phyloP scores from a whole-genome alignment of 2,797 vertebrate genomes.

The Scleropages formosus region DNA sequence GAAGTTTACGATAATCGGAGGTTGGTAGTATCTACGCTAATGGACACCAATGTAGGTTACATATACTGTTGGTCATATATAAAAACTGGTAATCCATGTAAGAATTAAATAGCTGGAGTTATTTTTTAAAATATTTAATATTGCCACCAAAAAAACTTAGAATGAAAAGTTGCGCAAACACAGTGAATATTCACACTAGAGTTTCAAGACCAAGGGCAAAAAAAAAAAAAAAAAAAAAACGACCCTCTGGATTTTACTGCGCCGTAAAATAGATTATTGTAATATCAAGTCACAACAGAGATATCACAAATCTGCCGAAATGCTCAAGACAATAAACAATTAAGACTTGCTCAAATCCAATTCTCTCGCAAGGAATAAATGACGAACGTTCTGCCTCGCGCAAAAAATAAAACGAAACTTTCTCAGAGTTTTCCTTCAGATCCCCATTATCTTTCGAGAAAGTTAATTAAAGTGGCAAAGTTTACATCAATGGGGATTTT shows the following conservation, averaged over 20 bases:
- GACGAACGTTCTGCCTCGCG: conserved; percentile 52
- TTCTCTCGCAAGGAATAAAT: conserved; percentile 63
- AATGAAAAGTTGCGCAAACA: background rate
- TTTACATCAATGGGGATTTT: conserved; percentile 75
- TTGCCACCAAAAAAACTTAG: background rate
- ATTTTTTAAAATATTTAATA: background rate
- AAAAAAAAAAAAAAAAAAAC: too few relatives aligned
- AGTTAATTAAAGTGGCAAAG: conserved; percentile 79
- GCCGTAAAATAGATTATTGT: conserved; percentile 60
- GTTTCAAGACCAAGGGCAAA: conserved; percentile 16
- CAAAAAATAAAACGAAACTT: conserved; percentile 60
- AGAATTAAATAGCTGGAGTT: too few relatives aligned
- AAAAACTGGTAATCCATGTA: too few relatives aligned
- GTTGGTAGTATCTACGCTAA: too few relatives aligned
- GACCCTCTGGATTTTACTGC: conserved; percentile 61
- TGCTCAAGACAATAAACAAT: conserved; percentile 77
- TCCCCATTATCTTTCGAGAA: conserved; percentile 68
- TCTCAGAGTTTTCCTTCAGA: conserved; percentile 55
- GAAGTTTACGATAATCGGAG: too few relatives aligned
- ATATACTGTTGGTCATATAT: too few relatives aligned
- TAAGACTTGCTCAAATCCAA: conserved; percentile 66
- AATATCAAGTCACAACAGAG: conserved; percentile 67
- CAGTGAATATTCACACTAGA: background rate
- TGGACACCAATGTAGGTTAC: background rate
- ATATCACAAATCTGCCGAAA: conserved; percentile 65